Evolutionary conservation across 2,113 vertebrate species (phyloP).

Genomic region (Oostethus manadensis): DNA sequence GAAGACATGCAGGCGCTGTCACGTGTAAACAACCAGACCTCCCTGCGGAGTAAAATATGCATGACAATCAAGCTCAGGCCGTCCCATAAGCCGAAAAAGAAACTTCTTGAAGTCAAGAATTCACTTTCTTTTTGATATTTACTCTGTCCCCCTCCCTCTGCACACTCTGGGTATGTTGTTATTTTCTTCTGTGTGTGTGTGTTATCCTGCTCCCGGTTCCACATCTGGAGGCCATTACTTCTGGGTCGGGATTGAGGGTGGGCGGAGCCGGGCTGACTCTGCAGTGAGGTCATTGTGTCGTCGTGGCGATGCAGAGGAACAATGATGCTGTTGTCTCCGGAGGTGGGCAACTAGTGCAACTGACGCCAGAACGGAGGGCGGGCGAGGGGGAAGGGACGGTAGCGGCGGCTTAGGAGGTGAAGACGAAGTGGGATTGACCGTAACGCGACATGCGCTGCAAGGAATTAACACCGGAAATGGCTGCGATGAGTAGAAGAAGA

Average conservation of each 20-base stretch:
- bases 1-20: slow-evolving; percentile 2
- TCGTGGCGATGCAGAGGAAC: slow-evolving; percentile 61
- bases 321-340: slow-evolving; percentile 66
- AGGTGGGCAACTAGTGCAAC: slow-evolving; percentile 22
- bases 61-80: slow-evolving; percentile 42
- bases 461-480: slow-evolving; percentile 19
- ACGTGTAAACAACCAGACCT: slow-evolving; percentile 9
- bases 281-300: slow-evolving; percentile 64
- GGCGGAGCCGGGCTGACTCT: slow-evolving; percentile 46
- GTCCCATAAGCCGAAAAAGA: slow-evolving; percentile 20
- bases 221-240: slow-evolving; percentile 70
- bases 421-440: slow-evolving; percentile 10
- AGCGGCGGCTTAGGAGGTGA: background rate
- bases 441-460: background rate
- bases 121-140: slow-evolving; percentile 44
- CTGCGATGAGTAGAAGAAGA: slow-evolving; percentile 12
- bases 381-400: slow-evolving; percentile 3
- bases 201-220: slow-evolving; percentile 37
- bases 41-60: slow-evolving; percentile 47
- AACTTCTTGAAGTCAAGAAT: slow-evolving; percentile 19
- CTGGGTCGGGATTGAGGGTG: slow-evolving; percentile 35
- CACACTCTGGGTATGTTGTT: slow-evolving; percentile 35
- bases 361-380: slow-evolving; percentile 24
- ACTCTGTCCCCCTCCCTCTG: slow-evolving; percentile 26
- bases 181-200: slow-evolving; percentile 30